Conservation (phyloP, 2,797 vertebrate genomes). For the Epinephelus coioides region DNA sequence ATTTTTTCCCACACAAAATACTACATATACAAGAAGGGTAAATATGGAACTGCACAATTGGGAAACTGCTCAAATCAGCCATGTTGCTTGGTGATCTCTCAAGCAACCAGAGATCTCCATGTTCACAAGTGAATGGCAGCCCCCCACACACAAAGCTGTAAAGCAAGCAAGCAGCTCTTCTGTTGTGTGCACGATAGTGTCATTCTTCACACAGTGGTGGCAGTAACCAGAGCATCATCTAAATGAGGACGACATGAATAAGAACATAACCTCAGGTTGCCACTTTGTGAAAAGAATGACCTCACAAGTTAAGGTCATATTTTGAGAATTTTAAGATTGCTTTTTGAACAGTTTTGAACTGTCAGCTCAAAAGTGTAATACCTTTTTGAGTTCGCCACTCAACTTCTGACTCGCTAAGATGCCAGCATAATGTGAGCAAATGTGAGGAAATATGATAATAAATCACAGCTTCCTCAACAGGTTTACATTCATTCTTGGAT, state of each 20-base stretch:
- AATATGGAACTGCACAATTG: neutral
- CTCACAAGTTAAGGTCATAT: neutral
- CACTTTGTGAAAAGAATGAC: neutral
- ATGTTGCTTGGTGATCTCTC: constrained; percentile 5
- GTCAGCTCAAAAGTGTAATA: too few relatives aligned
- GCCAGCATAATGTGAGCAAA: constrained; percentile 2
- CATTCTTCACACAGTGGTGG: constrained; percentile 6
- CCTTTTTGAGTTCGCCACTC: neutral
- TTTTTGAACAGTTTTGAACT: neutral
- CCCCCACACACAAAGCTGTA: neutral
- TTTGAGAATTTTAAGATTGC: neutral
- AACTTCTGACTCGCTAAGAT: neutral
- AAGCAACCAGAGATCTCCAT: constrained; percentile 4
- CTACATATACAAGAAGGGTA: neutral
- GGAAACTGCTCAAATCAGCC: neutral
- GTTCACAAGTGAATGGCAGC: constrained; percentile 10
- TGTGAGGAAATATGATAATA: constrained; percentile 2
- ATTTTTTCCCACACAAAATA: neutral
- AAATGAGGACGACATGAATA: constrained; percentile 6
- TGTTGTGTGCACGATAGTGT: constrained; percentile 13
- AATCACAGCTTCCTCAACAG: constrained; percentile 9
- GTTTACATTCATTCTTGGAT: constrained; percentile 28
- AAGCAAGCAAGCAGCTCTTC: constrained; percentile 2
- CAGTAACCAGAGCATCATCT: constrained; percentile 7
- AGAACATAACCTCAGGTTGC: neutral